phyloP scores from a whole-genome alignment of 2,797 vertebrate species.

The Oreonectes daqikongensis region DNA sequence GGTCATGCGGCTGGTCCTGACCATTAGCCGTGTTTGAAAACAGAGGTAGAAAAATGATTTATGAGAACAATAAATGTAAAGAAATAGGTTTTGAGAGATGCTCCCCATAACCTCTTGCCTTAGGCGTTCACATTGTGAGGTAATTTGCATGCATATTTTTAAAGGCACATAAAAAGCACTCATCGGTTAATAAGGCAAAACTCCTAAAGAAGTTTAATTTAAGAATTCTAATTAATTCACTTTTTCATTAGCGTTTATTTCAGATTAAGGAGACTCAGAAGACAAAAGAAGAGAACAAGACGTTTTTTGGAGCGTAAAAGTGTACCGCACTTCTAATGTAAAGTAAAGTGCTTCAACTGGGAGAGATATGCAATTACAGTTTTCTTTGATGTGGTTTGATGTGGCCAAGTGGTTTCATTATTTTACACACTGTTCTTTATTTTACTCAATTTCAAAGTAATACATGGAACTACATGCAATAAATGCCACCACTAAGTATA shows the following conservation, averaged over 20 bases:
- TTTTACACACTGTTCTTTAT: slow-evolving; percentile 31
- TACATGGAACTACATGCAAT: slow-evolving; percentile 15
- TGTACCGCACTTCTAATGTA: slow-evolving; percentile 52
- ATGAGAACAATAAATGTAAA: no score
- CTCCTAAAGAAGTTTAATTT: slow-evolving; percentile 58
- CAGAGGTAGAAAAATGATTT: neutral
- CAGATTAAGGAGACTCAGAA: slow-evolving; percentile 56
- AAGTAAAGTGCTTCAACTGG: slow-evolving; percentile 47
- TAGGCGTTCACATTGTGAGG: slow-evolving; percentile 45
- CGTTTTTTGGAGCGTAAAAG: slow-evolving; percentile 34
- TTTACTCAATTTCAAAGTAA: slow-evolving; percentile 41
- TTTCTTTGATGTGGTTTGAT: slow-evolving; percentile 58
- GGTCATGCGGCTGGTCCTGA: slow-evolving; percentile 12
- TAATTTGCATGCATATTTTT: slow-evolving; percentile 55
- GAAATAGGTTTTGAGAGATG: slow-evolving; percentile 8
- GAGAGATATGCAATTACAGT: slow-evolving; percentile 55
- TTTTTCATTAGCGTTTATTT: slow-evolving; percentile 56
- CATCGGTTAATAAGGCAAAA: slow-evolving; percentile 46
- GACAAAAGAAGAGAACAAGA: slow-evolving; percentile 44
- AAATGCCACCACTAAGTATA: slow-evolving; percentile 19
- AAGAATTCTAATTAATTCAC: slow-evolving; percentile 61
- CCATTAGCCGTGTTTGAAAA: slow-evolving; percentile 11
- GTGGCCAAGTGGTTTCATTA: slow-evolving; percentile 47
- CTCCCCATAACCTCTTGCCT: slow-evolving; percentile 34
- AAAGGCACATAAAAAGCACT: slow-evolving; percentile 38